Evolutionary conservation across 2,113 vertebrate species (phyloP).

Genomic region (Nothoprocta perdicaria): DNA sequence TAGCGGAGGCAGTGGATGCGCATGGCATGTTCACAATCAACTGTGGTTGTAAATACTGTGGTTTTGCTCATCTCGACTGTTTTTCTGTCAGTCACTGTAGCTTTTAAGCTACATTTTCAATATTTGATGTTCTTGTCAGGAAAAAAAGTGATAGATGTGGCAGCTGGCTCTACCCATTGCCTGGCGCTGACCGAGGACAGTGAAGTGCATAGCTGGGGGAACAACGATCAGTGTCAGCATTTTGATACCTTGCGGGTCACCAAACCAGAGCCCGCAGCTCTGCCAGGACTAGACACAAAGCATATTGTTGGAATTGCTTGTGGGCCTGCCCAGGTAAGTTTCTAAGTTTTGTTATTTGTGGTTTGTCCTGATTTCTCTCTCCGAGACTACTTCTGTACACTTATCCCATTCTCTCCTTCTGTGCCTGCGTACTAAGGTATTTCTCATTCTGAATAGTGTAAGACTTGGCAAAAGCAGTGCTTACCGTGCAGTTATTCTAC

Average conservation of each 20-base stretch:
- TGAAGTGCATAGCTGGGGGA: slow-evolving; percentile 97
- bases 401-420: not conserved
- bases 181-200: slow-evolving; percentile 94
- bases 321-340: slow-evolving; percentile 91
- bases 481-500: not conserved
- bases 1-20: not conserved
- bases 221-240: slow-evolving; percentile 97
- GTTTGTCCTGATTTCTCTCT: not conserved
- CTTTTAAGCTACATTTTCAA: not conserved
- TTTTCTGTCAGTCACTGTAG: not conserved
- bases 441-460: not conserved
- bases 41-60: not conserved
- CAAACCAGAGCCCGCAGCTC: slow-evolving; percentile 91
- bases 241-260: slow-evolving; percentile 95
- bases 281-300: slow-evolving; percentile 92
- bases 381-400: not conserved
- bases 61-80: not conserved
- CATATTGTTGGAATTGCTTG: slow-evolving; percentile 95
- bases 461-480: not conserved
- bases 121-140: slow-evolving; percentile 72
- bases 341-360: not conserved
- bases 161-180: slow-evolving; percentile 96
- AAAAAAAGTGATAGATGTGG: slow-evolving; percentile 95
- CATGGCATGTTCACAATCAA: not conserved
- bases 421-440: not conserved